phyloP scores from a whole-genome alignment of 2,797 vertebrate species.

The Acanthurus leucopareius region DNA sequence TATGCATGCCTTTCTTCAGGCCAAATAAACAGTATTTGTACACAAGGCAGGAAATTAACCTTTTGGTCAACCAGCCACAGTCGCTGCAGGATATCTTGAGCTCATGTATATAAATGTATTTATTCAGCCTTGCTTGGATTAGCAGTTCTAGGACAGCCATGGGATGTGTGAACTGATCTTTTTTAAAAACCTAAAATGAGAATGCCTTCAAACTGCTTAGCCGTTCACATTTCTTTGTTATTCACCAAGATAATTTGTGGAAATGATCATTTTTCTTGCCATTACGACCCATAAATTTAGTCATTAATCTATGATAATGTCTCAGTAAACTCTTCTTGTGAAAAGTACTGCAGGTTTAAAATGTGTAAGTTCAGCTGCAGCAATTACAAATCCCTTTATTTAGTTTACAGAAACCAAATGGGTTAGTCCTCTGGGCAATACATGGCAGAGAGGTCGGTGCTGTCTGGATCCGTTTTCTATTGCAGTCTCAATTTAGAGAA shows the following conservation, averaged over 20 bases:
- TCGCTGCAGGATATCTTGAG: neutral
- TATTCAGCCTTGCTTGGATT: neutral
- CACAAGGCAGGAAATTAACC: conserved; percentile 13
- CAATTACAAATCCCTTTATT: neutral
- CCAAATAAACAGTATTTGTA: conserved; percentile 23
- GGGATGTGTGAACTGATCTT: neutral
- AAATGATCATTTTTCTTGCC: neutral
- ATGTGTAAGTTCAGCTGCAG: neutral
- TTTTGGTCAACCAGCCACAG: conserved; percentile 13
- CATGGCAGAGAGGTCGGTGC: neutral
- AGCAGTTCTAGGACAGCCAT: conserved; percentile 1
- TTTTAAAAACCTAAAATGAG: neutral
- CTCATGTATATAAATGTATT: conserved; percentile 20
- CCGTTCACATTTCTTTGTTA: neutral
- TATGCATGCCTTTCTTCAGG: neutral
- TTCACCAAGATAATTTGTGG: neutral
- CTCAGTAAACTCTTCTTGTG: neutral
- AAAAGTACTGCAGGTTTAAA: neutral
- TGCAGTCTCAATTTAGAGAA: neutral
- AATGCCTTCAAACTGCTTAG: neutral
- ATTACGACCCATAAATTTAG: neutral
- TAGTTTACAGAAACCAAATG: neutral
- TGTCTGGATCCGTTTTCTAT: neutral
- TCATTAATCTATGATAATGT: neutral
- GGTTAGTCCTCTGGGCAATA: neutral